These are phyloP conservation scores for Pseudorhombus dupliciocellatus DNA, from an alignment of 2,113 vertebrate species.

Conservation along the genomic window DNA sequence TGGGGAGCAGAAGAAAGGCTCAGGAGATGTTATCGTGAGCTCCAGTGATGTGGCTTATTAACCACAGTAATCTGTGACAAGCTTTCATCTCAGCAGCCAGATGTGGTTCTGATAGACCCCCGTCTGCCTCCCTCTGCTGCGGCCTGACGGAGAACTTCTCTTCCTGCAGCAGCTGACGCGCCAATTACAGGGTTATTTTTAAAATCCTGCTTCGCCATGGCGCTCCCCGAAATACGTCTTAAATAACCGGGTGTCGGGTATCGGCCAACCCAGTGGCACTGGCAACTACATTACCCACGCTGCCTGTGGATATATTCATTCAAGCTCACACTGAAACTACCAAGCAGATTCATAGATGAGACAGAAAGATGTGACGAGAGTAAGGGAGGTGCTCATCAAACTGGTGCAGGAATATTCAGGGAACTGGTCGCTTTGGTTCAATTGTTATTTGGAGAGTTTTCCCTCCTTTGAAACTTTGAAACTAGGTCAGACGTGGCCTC, in stretches of 20 bases:
- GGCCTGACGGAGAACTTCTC: conserved; percentile 14
- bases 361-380: neutral
- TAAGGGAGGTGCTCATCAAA: neutral
- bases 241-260: conserved; percentile 76
- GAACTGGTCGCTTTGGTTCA: neutral
- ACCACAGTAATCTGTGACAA: conserved; percentile 27
- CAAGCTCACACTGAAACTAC: neutral
- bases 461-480: conserved; percentile 19
- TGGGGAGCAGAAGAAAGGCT: conserved; percentile 11
- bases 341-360: neutral
- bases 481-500: conserved; percentile 42
- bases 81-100: conserved; percentile 48
- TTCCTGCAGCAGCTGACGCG: conserved; percentile 48
- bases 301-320: conserved; percentile 6
- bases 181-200: conserved; percentile 77
- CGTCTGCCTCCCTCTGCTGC: conserved; percentile 2
- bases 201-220: conserved; percentile 59
- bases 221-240: conserved; percentile 62
- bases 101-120: conserved; percentile 38
- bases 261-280: conserved; percentile 21
- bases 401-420: neutral
- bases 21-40: conserved; percentile 5
- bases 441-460: neutral
- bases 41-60: conserved; percentile 46
- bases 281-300: conserved; percentile 46